phyloP scores from a whole-genome alignment of 2,113 vertebrate species.

The Brachyhypopomus gauderio region DNA sequence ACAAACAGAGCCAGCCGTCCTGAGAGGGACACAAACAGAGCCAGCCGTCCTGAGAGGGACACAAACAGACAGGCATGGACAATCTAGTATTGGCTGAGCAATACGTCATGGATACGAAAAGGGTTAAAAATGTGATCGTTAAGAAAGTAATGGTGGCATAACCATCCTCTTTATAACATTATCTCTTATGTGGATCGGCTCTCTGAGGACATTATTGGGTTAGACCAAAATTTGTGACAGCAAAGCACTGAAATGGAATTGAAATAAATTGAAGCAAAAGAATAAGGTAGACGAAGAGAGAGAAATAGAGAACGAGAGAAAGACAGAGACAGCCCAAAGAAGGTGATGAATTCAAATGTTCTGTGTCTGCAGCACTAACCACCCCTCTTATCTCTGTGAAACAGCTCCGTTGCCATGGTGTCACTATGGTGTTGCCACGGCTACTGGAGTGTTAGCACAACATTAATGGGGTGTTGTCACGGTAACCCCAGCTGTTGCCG shows the following conservation, averaged over 20 bases:
- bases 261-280: constrained; percentile 31
- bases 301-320: constrained; percentile 49
- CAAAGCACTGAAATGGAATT: not conserved
- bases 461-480: constrained; percentile 55
- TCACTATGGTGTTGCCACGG: constrained; percentile 55
- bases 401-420: constrained; percentile 55
- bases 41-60: no score
- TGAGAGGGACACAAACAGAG: constrained; percentile 20
- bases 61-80: not conserved
- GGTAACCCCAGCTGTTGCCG: constrained; percentile 52
- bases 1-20: constrained; percentile 13
- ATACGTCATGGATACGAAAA: constrained; percentile 5
- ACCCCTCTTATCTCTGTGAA: constrained; percentile 55
- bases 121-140: not conserved
- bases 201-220: constrained; percentile 21
- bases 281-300: constrained; percentile 23
- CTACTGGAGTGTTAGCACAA: constrained; percentile 55
- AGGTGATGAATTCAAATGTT: constrained; percentile 50
- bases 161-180: constrained; percentile 15
- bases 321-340: constrained; percentile 37
- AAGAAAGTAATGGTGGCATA: not conserved
- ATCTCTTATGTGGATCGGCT: not conserved
- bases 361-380: constrained; percentile 42
- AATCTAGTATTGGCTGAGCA: constrained; percentile 1
- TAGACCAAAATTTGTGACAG: not conserved